Conservation (phyloP, 1,140 invertebrate species). For the Zaprionus ghesquierei region DNA sequence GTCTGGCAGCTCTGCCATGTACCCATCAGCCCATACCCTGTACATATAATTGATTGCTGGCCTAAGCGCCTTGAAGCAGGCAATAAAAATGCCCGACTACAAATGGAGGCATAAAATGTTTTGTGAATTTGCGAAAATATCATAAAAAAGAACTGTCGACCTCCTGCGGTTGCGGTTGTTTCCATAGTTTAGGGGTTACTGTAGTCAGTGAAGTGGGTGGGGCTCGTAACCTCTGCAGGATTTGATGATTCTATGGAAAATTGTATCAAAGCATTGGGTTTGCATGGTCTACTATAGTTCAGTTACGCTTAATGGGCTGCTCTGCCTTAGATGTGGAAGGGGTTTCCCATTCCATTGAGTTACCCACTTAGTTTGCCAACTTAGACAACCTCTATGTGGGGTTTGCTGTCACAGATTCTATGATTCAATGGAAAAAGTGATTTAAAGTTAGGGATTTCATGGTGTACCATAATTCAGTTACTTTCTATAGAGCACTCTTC, state of each 20-base stretch:
- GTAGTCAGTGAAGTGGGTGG: not conserved
- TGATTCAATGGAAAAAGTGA: not conserved
- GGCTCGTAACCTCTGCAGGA: not conserved
- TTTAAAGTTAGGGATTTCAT: not conserved
- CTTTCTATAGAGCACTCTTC: not conserved
- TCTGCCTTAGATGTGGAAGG: not conserved
- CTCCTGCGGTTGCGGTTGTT: slow-evolving; percentile 27
- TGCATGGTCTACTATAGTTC: not conserved
- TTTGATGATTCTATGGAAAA: not conserved
- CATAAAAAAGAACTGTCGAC: slow-evolving; percentile 53
- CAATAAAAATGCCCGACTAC: slow-evolving; percentile 54
- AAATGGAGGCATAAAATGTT: slow-evolving; percentile 42
- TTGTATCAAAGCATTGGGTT: not conserved
- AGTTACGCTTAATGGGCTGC: not conserved
- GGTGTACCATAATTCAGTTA: not conserved
- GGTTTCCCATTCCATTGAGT: not conserved
- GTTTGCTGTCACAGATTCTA: not conserved
- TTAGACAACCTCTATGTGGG: not conserved
- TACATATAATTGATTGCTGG: slow-evolving; percentile 19
- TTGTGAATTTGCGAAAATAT: slow-evolving; percentile 52
- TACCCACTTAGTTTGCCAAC: not conserved
- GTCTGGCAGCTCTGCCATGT: not conserved
- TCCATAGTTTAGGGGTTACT: slow-evolving; percentile 1
- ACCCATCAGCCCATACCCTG: not conserved
- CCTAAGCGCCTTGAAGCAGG: slow-evolving; percentile 58